These are phyloP conservation scores for Neolamprologus caudopunctatus DNA, from an alignment of 2,113 vertebrate species.

Conservation along the genomic window DNA sequence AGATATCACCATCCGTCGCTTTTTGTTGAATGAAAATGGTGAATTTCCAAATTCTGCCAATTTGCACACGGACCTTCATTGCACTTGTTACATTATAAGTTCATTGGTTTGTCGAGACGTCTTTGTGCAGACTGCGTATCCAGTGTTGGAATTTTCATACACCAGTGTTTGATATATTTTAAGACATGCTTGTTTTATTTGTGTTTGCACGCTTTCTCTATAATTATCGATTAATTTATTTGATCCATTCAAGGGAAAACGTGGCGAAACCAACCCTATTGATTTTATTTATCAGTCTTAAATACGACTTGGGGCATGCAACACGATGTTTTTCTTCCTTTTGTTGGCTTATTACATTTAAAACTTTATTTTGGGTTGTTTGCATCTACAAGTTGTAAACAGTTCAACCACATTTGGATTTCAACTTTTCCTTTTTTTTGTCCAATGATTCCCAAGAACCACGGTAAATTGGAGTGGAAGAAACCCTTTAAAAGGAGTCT, in stretches of 20 bases:
- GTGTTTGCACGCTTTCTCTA: neutral
- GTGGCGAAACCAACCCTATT: neutral
- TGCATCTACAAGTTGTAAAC: neutral
- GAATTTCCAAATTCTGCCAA: slow-evolving; percentile 9
- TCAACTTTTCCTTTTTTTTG: neutral
- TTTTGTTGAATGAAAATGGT: neutral
- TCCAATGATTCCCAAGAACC: neutral
- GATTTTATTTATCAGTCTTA: neutral
- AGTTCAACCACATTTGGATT: neutral
- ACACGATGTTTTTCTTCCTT: neutral
- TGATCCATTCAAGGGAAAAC: neutral
- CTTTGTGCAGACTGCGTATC: neutral
- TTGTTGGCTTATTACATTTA: neutral
- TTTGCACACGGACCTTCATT: slow-evolving; percentile 40
- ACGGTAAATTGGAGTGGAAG: neutral
- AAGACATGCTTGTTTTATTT: neutral
- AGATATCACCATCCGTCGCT: slow-evolving; percentile 13
- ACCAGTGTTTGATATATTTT: slow-evolving; percentile 1
- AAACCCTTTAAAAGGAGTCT: neutral
- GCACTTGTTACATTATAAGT: slow-evolving; percentile 31
- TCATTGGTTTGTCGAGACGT: neutral
- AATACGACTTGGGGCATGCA: neutral
- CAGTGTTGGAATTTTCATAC: neutral
- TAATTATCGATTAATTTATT: neutral
- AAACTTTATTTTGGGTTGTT: neutral